Base-by-base conservation (phyloP, 2,888 invertebrate species). In the Hesperia comma region DNA sequence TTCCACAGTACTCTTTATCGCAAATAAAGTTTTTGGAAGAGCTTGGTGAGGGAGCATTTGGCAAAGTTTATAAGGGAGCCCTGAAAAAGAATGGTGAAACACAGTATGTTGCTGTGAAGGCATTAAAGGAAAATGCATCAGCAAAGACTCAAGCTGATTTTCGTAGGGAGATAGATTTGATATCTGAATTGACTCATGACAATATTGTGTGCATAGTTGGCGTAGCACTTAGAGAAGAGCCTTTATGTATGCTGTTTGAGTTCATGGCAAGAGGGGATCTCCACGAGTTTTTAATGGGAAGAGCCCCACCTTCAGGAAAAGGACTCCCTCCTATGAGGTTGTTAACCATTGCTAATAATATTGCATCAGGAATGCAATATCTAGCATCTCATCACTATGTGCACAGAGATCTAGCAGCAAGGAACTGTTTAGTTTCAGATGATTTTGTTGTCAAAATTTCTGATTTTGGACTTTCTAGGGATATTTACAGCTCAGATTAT, bases 181-280 rank as follows among this genome's bases (percentile, higher is more conserved):
- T 99, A 93, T 97, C 98, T 0, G 98, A 99, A 84, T 92, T 99
- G 69, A 95, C 97, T 70, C 99, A 99, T 92, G 97, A 98, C 0
- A 99, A 99, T 85, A 98, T 99, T 77, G 98, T 99, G 53, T 98
- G 98, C 86, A 95, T 99, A 74, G 94, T 99, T 68, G 99, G 99
- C 0, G 98, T 98, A 8, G 97, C 98, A 67, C 93, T 97, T 69
- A 96, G 96, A 77, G 97, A 97, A 77, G 96, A 98, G 80, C 98
- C 98, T 0, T 94, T 97, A 84, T 98, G 98, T 81, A 98, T 99
- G 98, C 91, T 99, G 21, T 99, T 99, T 88, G 99, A 99, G 86
- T 98, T 98, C 83, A 99, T 99, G 99, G 96, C 97, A 0, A 95
- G 98, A 85, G 99, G 99, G 0, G 99, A 99, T 87, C 93, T 99